phyloP scores from a whole-genome alignment of 2,888 invertebrate species.

The Ochropleura leucogaster region DNA sequence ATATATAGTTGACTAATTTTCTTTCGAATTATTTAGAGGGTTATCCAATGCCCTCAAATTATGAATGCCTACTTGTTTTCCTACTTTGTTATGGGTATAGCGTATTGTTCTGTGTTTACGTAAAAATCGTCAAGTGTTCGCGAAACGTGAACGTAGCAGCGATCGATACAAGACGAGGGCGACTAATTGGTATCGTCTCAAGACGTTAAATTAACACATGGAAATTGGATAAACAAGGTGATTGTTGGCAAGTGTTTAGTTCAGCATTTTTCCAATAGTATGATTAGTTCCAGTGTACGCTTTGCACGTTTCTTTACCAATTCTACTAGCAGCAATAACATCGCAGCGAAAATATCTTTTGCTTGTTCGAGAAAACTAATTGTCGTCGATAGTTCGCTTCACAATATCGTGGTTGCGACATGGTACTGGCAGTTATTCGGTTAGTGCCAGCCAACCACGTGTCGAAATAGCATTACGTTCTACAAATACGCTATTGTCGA shows the following conservation, averaged over 20 bases:
- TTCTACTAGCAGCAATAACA: slow-evolving; percentile 32
- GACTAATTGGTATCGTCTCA: slow-evolving; percentile 44
- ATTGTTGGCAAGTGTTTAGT: slow-evolving; percentile 25
- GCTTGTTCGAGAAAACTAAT: slow-evolving; percentile 38
- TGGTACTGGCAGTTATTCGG: slow-evolving; percentile 55
- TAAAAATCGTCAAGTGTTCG: slow-evolving; percentile 21
- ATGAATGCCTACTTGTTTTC: slow-evolving; percentile 11
- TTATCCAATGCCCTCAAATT: slow-evolving; percentile 19
- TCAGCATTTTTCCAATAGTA: slow-evolving; percentile 9
- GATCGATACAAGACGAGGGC: slow-evolving; percentile 30
- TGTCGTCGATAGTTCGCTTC: slow-evolving; percentile 27
- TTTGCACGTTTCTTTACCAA: slow-evolving; percentile 39
- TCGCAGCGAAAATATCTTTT: slow-evolving; percentile 29
- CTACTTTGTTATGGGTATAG: slow-evolving; percentile 23
- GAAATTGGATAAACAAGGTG: slow-evolving; percentile 36
- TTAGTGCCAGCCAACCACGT: slow-evolving; percentile 47
- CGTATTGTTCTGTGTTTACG: slow-evolving; percentile 26
- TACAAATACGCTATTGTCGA: slow-evolving; percentile 36
- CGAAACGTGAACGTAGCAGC: slow-evolving; percentile 1
- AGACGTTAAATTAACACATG: slow-evolving; percentile 35
- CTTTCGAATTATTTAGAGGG: neutral
- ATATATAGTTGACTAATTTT: neutral
- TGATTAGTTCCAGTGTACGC: slow-evolving; percentile 19
- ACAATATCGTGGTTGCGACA: slow-evolving; percentile 46
- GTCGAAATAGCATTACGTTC: slow-evolving; percentile 48